Evolutionary conservation across 2,888 invertebrate genomes (phyloP), one percentile per base, ranked within the genome.

Genomic region (Dusona sp.): DNA sequence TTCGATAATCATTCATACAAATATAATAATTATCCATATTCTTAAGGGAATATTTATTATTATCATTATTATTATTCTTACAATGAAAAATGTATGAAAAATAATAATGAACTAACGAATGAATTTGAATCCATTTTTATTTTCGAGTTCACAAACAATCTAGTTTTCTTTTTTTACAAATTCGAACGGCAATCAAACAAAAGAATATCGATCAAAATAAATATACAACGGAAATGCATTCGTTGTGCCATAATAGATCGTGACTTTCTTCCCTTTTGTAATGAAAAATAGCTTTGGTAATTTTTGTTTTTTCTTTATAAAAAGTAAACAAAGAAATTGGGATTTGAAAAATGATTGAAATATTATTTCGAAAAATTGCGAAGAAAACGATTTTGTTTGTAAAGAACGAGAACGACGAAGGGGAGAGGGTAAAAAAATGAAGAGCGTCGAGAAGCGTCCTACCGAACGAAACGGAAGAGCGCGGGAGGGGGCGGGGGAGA

Each of bases 401-500:
- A 38, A 11, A 25, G 19, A 38, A 11, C 68, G 11, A 54, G 29
- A 64, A 13, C 16, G 8, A 57, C n/a, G n/a, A n/a, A n/a, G n/a
- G 22, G 9, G 29, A 1, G 25, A 42, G 64, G 13, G 11, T n/a
- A 11, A 68, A n/a, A 36, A 13, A 51, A 38, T 11, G 38, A 25
- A 54, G 3, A 48, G 48, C 48, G 6, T 19, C 48, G 48, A 61
- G n/a, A 22, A 13, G 6, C 29, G 65, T 65, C 48, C 42, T 25
- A 9, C 36, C n/a, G 33, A 22, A 25, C 57, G 22, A 33, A 22
- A 25, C 57, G 22, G 9, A 19, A 51, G 57, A 38, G 51, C 33
- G n/a, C 67, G 51, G 42, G 16, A 7, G 33, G 70, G 48, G 65
- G 48, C 84, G 38, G 38, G 61, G 51, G 51, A n/a, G 79, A 61